Percentiles rank a stretch among this genome's conserved stretches.
phyloP scores from a whole-genome alignment of 2,797 vertebrate genomes.

The Chaenodraco wilsoni region DNA sequence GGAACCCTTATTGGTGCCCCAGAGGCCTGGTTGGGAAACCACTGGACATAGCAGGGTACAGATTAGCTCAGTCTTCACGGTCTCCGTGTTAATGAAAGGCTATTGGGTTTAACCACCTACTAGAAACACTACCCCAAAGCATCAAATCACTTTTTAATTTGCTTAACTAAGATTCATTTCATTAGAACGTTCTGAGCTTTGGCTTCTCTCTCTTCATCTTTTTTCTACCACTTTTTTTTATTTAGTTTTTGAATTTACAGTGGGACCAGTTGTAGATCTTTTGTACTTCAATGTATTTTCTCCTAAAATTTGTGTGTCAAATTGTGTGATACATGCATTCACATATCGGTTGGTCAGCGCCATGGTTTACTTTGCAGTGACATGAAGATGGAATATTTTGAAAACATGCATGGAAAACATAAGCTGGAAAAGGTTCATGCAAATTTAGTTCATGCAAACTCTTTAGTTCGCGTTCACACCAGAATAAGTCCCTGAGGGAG shows the following conservation, averaged over 20 bases:
- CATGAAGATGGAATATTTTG: background rate
- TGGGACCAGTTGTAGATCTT: background rate
- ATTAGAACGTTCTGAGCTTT: background rate
- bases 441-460: too few relatives aligned
- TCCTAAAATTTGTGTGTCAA: background rate
- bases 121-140: background rate
- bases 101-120: background rate
- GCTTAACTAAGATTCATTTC: background rate
- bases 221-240: background rate
- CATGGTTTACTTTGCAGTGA: background rate
- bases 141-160: background rate
- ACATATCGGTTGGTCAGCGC: background rate
- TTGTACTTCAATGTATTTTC: background rate
- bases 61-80: conserved; percentile 4
- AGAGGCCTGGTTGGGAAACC: conserved; percentile 14
- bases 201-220: background rate
- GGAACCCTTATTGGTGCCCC: background rate
- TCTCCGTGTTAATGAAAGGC: conserved; percentile 8
- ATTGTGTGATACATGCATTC: background rate
- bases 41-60: conserved; percentile 21
- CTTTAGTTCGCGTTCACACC: too few relatives aligned
- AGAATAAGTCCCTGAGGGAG: too few relatives aligned
- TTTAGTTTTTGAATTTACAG: background rate
- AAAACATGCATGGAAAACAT: conserved; percentile 4
- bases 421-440: too few relatives aligned